A percentile compares a stretch with the other conserved stretches of the same genome.
phyloP scores from a whole-genome alignment of 2,113 vertebrate species.

The Strix uralensis region DNA sequence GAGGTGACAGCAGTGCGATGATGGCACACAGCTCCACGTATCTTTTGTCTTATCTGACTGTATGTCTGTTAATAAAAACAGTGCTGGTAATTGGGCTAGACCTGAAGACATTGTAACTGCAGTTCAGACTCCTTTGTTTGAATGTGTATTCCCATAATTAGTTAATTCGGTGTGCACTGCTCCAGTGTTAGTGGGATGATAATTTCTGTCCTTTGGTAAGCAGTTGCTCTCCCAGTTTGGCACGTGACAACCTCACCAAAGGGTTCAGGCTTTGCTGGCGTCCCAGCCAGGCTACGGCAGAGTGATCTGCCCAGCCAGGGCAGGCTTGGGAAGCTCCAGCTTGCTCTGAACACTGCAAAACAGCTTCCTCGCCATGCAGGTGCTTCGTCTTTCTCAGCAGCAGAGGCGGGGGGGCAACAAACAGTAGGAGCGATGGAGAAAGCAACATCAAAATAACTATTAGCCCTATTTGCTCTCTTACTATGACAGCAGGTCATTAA shows the following conservation, averaged over 20 bases:
- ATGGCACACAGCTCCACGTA: not conserved
- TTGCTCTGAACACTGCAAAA: not conserved
- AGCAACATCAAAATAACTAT: not conserved
- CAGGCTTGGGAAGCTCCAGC: not conserved
- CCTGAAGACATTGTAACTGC: not conserved
- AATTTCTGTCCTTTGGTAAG: not conserved
- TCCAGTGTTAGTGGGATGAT: not conserved
- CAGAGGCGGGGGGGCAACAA: no score
- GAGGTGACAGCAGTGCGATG: not conserved
- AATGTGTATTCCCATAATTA: not conserved
- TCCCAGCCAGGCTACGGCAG: not conserved
- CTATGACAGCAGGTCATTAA: not conserved
- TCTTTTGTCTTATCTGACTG: not conserved
- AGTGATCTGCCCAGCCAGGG: not conserved
- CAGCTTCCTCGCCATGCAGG: not conserved
- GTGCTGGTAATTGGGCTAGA: not conserved
- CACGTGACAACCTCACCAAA: not conserved
- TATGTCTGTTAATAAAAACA: not conserved
- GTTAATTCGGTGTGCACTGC: not conserved
- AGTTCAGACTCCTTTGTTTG: not conserved
- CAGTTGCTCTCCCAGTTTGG: not conserved
- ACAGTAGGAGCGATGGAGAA: not conserved
- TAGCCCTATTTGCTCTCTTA: not conserved
- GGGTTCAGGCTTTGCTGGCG: not conserved
- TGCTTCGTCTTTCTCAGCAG: not conserved